Evolutionary conservation across 1,140 invertebrate species (phyloP).

Genomic region (Dinoponera quadriceps): DNA sequence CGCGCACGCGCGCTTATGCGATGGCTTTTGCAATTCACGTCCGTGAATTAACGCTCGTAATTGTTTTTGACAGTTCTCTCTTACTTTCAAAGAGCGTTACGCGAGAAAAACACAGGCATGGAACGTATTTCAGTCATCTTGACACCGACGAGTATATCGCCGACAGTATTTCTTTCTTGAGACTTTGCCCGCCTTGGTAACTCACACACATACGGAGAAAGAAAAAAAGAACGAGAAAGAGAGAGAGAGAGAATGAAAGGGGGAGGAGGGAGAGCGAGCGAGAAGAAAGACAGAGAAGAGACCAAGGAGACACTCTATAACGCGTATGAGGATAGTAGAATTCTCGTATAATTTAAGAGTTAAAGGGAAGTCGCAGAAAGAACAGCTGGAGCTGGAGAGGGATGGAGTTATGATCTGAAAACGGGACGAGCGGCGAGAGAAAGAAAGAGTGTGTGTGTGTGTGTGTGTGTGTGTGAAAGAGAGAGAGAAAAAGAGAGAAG

Average conservation of each 20-base stretch:
- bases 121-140: conserved; percentile 42
- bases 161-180: conserved; percentile 50
- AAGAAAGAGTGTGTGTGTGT: no score
- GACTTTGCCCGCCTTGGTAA: conserved; percentile 38
- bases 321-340: conserved; percentile 46
- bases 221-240: no score
- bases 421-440: conserved; percentile 2
- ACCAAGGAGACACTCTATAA: conserved; percentile 39
- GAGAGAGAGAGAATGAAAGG: no score
- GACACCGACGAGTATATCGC: conserved; percentile 29
- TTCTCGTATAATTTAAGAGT: conserved; percentile 60
- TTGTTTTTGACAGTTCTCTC: not conserved
- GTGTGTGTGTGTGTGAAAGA: no score
- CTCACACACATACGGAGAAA: conserved; percentile 27
- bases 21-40: not conserved
- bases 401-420: conserved; percentile 32
- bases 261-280: no score
- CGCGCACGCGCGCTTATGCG: not conserved
- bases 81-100: not conserved
- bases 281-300: not conserved
- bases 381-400: conserved; percentile 40
- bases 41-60: not conserved
- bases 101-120: not conserved
- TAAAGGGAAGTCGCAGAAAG: conserved; percentile 54
- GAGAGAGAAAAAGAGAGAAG: conserved; percentile 4